Conservation (phyloP, 2,797 vertebrate genomes). For the Furcifer pardalis region DNA sequence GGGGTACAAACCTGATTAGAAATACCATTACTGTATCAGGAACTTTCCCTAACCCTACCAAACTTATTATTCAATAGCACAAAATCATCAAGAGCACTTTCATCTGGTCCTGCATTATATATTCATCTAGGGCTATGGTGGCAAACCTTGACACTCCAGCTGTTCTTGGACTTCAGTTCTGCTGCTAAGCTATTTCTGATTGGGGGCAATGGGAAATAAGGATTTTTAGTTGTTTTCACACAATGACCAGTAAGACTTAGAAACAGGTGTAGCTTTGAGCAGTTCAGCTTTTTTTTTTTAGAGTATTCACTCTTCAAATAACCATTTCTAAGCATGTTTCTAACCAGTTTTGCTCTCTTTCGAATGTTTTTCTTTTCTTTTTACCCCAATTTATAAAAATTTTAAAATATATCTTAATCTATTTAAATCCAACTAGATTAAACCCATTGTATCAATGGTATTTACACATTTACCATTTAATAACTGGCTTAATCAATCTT, state of each 20-base stretch:
- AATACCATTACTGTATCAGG: not conserved
- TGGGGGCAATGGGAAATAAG: not conserved
- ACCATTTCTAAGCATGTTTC: not conserved
- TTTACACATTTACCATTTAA: too few relatives aligned
- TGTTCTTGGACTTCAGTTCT: too few relatives aligned
- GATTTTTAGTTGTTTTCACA: not conserved
- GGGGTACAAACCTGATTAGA: not conserved
- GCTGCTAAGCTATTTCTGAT: not conserved
- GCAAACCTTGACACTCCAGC: too few relatives aligned
- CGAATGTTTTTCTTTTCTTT: not conserved
- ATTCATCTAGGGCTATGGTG: too few relatives aligned
- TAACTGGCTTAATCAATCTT: too few relatives aligned
- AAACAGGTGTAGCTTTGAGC: not conserved
- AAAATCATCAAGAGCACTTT: not conserved
- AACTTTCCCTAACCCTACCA: not conserved
- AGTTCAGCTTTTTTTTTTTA: not conserved
- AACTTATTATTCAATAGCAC: not conserved
- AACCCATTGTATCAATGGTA: too few relatives aligned
- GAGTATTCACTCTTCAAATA: not conserved
- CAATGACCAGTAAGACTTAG: not conserved
- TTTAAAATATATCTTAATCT: not conserved
- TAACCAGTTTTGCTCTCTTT: not conserved
- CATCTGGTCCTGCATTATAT: not conserved
- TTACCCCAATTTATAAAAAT: not conserved
- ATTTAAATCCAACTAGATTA: too few relatives aligned